These are phyloP conservation scores for Drosophila melanosoma DNA, from an alignment of 2,888 invertebrate genomes.

Conservation along the genomic window DNA sequence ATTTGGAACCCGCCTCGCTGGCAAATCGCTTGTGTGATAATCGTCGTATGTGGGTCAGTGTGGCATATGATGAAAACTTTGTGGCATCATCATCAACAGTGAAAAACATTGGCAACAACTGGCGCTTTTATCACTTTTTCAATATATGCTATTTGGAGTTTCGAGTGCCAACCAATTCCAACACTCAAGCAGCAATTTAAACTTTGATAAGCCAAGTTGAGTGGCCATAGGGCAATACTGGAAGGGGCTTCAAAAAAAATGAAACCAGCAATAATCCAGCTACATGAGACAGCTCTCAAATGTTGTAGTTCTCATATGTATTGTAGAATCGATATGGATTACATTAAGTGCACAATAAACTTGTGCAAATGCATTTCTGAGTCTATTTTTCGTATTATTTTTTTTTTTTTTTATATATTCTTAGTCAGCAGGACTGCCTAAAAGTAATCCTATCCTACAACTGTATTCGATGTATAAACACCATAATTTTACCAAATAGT, in stretches of 20 bases:
- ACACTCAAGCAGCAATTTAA: conserved; percentile 58
- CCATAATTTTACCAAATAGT: background rate
- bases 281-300: background rate
- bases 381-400: background rate
- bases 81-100: conserved; percentile 19
- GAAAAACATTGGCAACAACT: conserved; percentile 1
- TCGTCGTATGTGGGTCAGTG: conserved; percentile 69
- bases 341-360: background rate
- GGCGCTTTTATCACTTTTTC: conserved; percentile 39
- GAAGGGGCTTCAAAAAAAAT: background rate
- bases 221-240: background rate
- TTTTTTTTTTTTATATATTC: background rate
- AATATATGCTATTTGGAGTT: conserved; percentile 52
- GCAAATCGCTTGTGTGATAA: conserved; percentile 55
- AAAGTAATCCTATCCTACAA: background rate
- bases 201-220: conserved; percentile 59
- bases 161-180: conserved; percentile 52
- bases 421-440: background rate
- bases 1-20: conserved; percentile 21
- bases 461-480: background rate
- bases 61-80: conserved; percentile 45
- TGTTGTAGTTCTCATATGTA: background rate
- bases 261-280: conserved; percentile 6
- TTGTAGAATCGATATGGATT: background rate
- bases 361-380: background rate